Percentiles rank a stretch among this genome's conserved stretches.
These are phyloP conservation scores for Disparrhopalites patrizii DNA, from an alignment of 2,888 invertebrate species.

Conservation along the genomic window DNA sequence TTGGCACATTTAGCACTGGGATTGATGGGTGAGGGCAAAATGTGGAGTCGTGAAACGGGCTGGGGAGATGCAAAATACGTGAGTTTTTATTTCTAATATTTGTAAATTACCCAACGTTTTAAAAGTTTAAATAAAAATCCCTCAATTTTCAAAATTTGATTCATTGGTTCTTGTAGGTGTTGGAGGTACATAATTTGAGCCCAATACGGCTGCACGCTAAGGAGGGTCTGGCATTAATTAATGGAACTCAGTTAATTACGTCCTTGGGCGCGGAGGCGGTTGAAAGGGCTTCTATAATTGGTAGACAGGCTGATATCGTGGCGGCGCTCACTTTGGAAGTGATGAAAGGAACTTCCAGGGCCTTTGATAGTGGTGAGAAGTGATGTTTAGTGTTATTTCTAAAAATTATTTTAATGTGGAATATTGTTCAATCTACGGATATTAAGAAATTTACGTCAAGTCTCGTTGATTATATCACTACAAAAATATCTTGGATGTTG, in stretches of 20 bases:
- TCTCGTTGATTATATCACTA: too few species aligned
- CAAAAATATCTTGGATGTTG: too few species aligned
- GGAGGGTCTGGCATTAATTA: slow-evolving; percentile 64
- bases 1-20: slow-evolving; percentile 64
- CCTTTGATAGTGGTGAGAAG: slow-evolving; percentile 59
- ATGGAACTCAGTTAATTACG: slow-evolving; percentile 65
- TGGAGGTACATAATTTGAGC: slow-evolving; percentile 58
- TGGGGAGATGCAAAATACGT: slow-evolving; percentile 61
- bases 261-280: slow-evolving; percentile 63
- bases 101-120: background rate
- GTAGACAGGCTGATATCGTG: slow-evolving; percentile 63
- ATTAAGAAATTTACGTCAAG: too few species aligned
- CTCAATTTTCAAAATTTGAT: too few species aligned
- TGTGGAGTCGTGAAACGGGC: slow-evolving; percentile 64
- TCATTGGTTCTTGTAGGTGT: slow-evolving; percentile 53
- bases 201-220: slow-evolving; percentile 60
- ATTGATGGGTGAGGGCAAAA: slow-evolving; percentile 63
- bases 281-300: slow-evolving; percentile 59
- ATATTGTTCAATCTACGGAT: too few species aligned
- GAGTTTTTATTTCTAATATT: slow-evolving; percentile 32
- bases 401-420: too few species aligned
- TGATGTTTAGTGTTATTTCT: too few species aligned
- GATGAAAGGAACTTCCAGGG: slow-evolving; percentile 62
- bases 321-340: slow-evolving; percentile 63
- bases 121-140: background rate